Evolutionary conservation across 2,888 invertebrate species (phyloP).

Genomic region (Gymnoscelis rufifasciata): DNA sequence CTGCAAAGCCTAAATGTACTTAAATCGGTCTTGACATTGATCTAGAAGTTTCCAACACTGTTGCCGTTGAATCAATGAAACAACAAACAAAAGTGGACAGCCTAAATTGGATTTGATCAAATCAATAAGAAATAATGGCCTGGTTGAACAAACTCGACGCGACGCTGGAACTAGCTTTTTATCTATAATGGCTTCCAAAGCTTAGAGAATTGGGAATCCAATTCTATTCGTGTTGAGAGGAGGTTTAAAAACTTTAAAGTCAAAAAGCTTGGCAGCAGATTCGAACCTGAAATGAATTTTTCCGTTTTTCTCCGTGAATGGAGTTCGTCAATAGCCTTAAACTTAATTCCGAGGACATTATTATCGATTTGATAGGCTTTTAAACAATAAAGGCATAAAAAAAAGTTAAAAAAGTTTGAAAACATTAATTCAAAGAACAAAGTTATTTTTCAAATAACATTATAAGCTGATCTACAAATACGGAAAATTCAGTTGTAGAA

Average conservation of each 20-base stretch:
- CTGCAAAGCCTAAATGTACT: neutral
- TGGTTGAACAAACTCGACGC: conserved; percentile 12
- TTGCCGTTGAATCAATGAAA: conserved; percentile 10
- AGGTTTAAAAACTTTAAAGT: conserved; percentile 6
- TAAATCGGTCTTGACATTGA: neutral
- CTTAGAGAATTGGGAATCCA: conserved; percentile 15
- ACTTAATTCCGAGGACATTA: too few species aligned
- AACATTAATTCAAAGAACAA: too few species aligned
- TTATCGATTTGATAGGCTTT: too few species aligned
- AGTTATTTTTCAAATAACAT: too few species aligned
- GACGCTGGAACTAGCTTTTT: conserved; percentile 14
- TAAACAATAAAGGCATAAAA: too few species aligned
- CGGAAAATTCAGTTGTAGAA: neutral
- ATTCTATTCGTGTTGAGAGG: conserved; percentile 10
- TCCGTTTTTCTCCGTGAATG: too few species aligned
- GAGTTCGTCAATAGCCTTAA: too few species aligned
- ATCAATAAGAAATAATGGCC: conserved; percentile 16
- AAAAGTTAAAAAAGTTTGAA: too few species aligned
- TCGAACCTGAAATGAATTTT: too few species aligned
- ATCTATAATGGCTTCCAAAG: conserved; percentile 16
- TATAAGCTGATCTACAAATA: too few species aligned
- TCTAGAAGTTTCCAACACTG: conserved; percentile 2
- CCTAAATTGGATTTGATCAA: conserved; percentile 15
- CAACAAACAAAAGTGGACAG: conserved; percentile 16
- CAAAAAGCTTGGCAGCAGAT: too few species aligned